Base-by-base conservation (phyloP, 2,797 vertebrate genomes). In the Acipenser ruthenus region DNA sequence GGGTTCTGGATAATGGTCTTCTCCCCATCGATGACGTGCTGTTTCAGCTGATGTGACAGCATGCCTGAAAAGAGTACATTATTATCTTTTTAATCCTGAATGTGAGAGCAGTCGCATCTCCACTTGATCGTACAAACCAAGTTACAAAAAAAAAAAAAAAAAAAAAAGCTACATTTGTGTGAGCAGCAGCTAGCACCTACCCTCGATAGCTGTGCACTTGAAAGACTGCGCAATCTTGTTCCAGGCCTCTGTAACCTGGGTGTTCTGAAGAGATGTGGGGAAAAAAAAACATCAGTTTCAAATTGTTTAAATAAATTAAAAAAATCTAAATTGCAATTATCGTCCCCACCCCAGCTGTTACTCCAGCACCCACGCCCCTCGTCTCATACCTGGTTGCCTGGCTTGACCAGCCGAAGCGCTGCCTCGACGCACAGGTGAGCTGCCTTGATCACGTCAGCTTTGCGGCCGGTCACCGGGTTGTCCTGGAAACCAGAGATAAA, bases 1-100 rank as follows among this genome's bases (percentile, higher is more conserved):
- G 96, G 96, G 75, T 97, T 97, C 82, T 97, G 95, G 77, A 98
- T 98, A 79, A 99, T 97, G 0, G 94, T 98, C 82, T 99, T 99
- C 85, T 98, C 96, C 13, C 96, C 96, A 62, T 99, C 95, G 5
- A 97, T 98, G 73, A 98, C 88, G 62, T 98, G 96, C 75, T 99
- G 96, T 80, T 99, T 99, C 69, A 98, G 86, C 71, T 99, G 96
- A 84, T 99, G 95, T 4, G 96, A 99, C 72, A 99, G 81, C 96
- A 99, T 97, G 68, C 95, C 96, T 98, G 79, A 3, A 63, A 50
- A 60, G 5, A 9, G 51, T 53, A 8, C 51, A 53, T 53, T 6
- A 8, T 9, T 9, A 53, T 53, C 51, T 9, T 12, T 53, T 53
- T 5, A 53, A 9, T 8, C 51, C 8, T 53, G 8, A 53, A 53